Conservation (phyloP, 2,113 vertebrate species). For the Macquaria australasica region DNA sequence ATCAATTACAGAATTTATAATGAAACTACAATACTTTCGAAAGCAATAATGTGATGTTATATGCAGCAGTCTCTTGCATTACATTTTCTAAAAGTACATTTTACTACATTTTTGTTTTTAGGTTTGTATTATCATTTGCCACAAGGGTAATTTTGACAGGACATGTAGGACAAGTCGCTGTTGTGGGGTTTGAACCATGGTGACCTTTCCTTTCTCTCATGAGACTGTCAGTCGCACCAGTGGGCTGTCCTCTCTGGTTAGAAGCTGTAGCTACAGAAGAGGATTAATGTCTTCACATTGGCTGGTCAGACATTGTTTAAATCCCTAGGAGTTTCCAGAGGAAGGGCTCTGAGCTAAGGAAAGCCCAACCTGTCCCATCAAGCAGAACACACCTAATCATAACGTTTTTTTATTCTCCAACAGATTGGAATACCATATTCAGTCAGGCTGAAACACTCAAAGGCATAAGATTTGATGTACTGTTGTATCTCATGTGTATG, state of each 20-base stretch:
- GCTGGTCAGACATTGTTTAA: slow-evolving; percentile 35
- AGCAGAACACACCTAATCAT: slow-evolving; percentile 45
- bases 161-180: not conserved
- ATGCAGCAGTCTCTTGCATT: not conserved
- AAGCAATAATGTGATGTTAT: not conserved
- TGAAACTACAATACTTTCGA: not conserved
- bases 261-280: slow-evolving; percentile 32
- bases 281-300: slow-evolving; percentile 49
- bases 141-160: not conserved
- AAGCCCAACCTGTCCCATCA: slow-evolving; percentile 26
- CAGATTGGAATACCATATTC: not conserved
- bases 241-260: slow-evolving; percentile 31
- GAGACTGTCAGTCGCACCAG: slow-evolving; percentile 40
- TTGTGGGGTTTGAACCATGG: slow-evolving; percentile 10
- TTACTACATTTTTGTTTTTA: not conserved
- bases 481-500: not conserved
- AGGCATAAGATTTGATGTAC: not conserved
- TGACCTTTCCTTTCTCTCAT: slow-evolving; percentile 26
- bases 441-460: slow-evolving; percentile 19
- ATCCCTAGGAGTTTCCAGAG: slow-evolving; percentile 34
- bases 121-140: not conserved
- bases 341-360: slow-evolving; percentile 23
- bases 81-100: not conserved
- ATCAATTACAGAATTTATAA: not conserved
- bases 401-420: not conserved